These are phyloP conservation scores for Dioctria rufipes DNA, from an alignment of 2,888 invertebrate genomes.

Conservation along the genomic window DNA sequence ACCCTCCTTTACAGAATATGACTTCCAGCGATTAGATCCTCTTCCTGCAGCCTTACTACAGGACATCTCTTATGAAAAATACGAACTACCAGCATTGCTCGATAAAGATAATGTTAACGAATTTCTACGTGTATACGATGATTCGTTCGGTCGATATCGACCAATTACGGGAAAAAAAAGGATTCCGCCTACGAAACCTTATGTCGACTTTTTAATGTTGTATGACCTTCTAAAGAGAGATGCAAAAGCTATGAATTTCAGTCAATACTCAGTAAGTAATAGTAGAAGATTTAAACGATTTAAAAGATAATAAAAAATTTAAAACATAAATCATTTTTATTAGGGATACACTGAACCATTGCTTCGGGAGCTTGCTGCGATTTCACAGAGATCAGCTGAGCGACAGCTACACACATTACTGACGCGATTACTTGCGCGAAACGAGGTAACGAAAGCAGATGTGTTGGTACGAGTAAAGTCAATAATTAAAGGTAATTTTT, in stretches of 20 bases:
- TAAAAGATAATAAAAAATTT: not conserved
- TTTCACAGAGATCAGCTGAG: constrained; percentile 67
- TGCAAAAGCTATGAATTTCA: constrained; percentile 69
- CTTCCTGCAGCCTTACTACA: constrained; percentile 67
- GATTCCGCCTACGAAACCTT: constrained; percentile 70
- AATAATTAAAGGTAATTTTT: constrained; percentile 66
- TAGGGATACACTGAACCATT: constrained; percentile 68
- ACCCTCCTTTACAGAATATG: constrained; percentile 56
- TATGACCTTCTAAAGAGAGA: constrained; percentile 71
- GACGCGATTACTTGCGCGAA: constrained; percentile 67
- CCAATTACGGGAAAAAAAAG: constrained; percentile 70
- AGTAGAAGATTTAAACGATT: not conserved
- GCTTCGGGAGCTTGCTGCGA: constrained; percentile 65
- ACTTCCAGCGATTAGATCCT: constrained; percentile 65
- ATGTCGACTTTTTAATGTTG: constrained; percentile 70
- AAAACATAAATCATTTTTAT: not conserved
- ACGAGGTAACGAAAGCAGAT: constrained; percentile 68
- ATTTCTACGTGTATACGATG: constrained; percentile 70
- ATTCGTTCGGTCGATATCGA: constrained; percentile 66
- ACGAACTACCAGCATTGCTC: constrained; percentile 57
- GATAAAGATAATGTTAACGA: constrained; percentile 70
- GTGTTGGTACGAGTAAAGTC: constrained; percentile 67
- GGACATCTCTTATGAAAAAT: constrained; percentile 67
- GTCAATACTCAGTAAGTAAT: constrained; percentile 66
- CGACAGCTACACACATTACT: constrained; percentile 68